Base-by-base conservation (phyloP, 2,797 vertebrate species). In the Danio tinwini region DNA sequence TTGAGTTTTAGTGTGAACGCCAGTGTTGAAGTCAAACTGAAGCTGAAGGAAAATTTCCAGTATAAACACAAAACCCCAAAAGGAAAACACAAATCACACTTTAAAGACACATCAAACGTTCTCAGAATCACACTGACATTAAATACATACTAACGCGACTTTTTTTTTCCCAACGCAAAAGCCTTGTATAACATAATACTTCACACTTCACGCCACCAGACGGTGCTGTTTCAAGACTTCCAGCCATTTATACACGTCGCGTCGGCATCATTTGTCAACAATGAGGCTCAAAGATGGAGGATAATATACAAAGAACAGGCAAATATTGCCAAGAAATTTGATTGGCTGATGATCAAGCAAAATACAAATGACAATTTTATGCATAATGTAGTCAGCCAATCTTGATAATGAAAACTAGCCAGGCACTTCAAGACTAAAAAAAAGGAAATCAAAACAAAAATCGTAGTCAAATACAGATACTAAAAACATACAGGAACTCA, bases 311-410 rank as follows among this genome's bases (percentile, higher is more conserved):
- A 71, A 74, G 53, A 70, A 58, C 19, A 68, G 85, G 84, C 86
- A 87, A 87, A 87, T 87, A 87, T 87, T 87, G 86, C 86, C 84
- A 74, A 85, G 55, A 84, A 83, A 81, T 14, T 29, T 11, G 42
- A 76, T 78, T 74, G 80, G 83, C 82, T 21, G 50, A 82, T 45
- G 77, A 74, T 80, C 74, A 75, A 64, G 59, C 69, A 71, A 49
- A 78, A 71, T 74, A 65, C 62, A 80, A 80, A 65, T 59, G 53
- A 79, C 49, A 75, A 78, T 53, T 62, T 58, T 37, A 73, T 74
- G 64, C 53, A 56, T 81, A 55, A 56, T 75, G 59, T 45, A 52
- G 61, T 67, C 62, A 80, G 81, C 64, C 72, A 75, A 64, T 74
- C 65, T 19, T 39, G 55, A 74, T 52, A 65, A 21, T 53, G 53